A percentile compares a stretch with the other conserved stretches of the same genome.
Evolutionary conservation across 1,140 invertebrate genomes (phyloP).

Genomic region (Halictus rubicundus): DNA sequence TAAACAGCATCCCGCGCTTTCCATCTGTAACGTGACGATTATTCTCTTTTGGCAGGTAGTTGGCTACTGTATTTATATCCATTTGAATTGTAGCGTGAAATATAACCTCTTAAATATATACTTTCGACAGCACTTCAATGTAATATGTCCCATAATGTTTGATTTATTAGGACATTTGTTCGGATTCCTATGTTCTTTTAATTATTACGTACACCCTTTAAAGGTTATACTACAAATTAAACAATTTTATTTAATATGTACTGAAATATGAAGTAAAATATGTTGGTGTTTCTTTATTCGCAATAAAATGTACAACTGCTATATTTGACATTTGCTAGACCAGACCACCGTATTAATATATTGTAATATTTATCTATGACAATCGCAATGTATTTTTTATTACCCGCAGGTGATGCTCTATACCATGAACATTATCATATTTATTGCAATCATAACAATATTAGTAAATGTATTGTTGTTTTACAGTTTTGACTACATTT

Average conservation of each 20-base stretch:
- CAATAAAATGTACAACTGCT: neutral
- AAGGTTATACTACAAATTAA: neutral
- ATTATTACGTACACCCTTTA: neutral
- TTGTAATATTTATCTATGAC: neutral
- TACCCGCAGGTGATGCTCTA: slow-evolving; percentile 5
- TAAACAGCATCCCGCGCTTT: neutral
- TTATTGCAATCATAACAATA: no score
- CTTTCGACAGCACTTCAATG: neutral
- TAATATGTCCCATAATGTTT: neutral
- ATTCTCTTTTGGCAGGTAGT: slow-evolving; percentile 17
- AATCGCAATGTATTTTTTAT: neutral
- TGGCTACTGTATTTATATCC: neutral
- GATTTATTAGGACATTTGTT: neutral
- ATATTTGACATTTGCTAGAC: no score
- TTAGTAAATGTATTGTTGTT: slow-evolving; percentile 2
- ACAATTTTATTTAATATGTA: neutral
- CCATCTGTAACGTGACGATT: neutral
- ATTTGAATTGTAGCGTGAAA: neutral
- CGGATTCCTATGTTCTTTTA: neutral
- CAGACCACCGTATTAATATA: neutral
- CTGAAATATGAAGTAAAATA: neutral
- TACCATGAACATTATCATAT: neutral
- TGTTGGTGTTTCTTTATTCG: neutral
- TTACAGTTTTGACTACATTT: slow-evolving; percentile 32
- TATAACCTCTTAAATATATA: slow-evolving; percentile 14